These are phyloP conservation scores for Leptinotarsa lineolata DNA, from an alignment of 1,140 invertebrate species.

Conservation along the genomic window DNA sequence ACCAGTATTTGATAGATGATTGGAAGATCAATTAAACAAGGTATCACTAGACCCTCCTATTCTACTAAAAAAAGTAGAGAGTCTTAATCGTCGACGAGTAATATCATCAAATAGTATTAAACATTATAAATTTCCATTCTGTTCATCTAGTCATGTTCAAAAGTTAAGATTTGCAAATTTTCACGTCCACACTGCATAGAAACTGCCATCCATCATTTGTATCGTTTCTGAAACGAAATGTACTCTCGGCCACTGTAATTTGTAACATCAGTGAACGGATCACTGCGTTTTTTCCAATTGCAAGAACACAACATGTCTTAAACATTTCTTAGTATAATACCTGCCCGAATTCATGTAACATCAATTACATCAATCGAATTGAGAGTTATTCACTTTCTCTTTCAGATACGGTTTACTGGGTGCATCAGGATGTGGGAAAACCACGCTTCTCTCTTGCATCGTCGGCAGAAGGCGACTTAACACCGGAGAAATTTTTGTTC, in stretches of 20 bases:
- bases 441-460: conserved; percentile 84
- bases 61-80: too few relatives aligned
- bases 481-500: conserved; percentile 82
- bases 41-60: too few relatives aligned
- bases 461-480: conserved; percentile 81
- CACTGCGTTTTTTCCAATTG: neutral
- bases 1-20: too few relatives aligned
- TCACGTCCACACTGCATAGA: too few relatives aligned
- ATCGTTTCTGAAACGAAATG: too few relatives aligned
- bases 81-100: too few relatives aligned
- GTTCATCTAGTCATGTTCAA: too few relatives aligned
- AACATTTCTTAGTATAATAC: neutral
- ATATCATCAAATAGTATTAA: too few relatives aligned
- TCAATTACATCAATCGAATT: neutral
- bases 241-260: neutral
- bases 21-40: too few relatives aligned
- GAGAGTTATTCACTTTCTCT: conserved; percentile 31
- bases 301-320: neutral
- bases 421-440: conserved; percentile 84
- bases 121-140: too few relatives aligned
- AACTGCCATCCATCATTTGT: too few relatives aligned
- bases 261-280: neutral
- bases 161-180: too few relatives aligned
- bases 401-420: conserved; percentile 84
- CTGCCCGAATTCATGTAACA: neutral